These are phyloP conservation scores for Tribolium freemani DNA, from an alignment of 2,888 invertebrate species.

Conservation along the genomic window DNA sequence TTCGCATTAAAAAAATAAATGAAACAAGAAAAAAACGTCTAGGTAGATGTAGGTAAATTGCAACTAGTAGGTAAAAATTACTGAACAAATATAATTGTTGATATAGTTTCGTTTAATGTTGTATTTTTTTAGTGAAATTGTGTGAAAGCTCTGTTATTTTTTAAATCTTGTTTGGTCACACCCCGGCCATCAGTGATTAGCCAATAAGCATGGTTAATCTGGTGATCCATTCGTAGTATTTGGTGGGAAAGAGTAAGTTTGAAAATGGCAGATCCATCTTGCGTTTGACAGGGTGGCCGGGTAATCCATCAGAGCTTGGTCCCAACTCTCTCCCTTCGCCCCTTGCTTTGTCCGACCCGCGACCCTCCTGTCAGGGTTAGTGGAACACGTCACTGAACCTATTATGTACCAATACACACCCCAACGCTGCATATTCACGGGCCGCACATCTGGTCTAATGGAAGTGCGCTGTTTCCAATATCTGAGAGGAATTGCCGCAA, in stretches of 20 bases:
- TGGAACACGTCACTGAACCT: slow-evolving; percentile 70
- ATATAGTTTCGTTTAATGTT: too few relatives aligned
- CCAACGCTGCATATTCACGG: slow-evolving; percentile 58
- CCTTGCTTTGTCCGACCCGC: slow-evolving; percentile 64
- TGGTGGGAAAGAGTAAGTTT: slow-evolving; percentile 65
- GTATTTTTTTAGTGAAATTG: too few relatives aligned
- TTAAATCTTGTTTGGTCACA: neutral
- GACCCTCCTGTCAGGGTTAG: slow-evolving; percentile 69
- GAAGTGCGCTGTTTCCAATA: slow-evolving; percentile 67
- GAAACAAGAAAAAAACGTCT: too few relatives aligned
- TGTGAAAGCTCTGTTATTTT: neutral
- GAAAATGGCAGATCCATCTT: slow-evolving; percentile 70
- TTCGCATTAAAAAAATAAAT: too few relatives aligned
- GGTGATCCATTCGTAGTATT: slow-evolving; percentile 19
- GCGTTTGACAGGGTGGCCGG: slow-evolving; percentile 69
- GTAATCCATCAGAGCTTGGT: slow-evolving; percentile 66
- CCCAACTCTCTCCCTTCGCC: slow-evolving; percentile 55
- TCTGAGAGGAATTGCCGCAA: slow-evolving; percentile 30
- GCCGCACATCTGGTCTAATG: slow-evolving; percentile 66
- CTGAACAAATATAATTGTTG: too few relatives aligned
- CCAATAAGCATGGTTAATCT: neutral
- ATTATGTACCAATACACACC: slow-evolving; percentile 67
- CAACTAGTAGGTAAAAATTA: too few relatives aligned
- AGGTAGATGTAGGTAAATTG: too few relatives aligned
- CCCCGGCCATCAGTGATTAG: neutral